phyloP scores from a whole-genome alignment of 2,113 vertebrate genomes.

The Gila orcuttii region DNA sequence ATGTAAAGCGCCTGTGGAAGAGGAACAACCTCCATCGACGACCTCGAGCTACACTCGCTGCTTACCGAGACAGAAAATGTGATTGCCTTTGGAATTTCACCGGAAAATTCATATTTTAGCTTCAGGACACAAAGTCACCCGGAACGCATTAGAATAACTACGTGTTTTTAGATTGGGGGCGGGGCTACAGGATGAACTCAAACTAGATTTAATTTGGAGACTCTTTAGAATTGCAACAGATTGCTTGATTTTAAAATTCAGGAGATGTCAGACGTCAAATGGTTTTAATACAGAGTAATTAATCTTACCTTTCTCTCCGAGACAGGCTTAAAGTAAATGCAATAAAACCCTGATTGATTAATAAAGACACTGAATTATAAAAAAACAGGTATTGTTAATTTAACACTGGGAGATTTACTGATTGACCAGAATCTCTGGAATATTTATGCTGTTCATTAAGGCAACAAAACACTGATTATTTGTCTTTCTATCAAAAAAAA shows the following conservation, averaged over 20 bases:
- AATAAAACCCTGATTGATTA: too few relatives aligned
- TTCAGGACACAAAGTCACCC: constrained; percentile 71
- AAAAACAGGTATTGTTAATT: too few relatives aligned
- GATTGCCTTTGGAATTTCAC: constrained; percentile 76
- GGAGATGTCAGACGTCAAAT: not conserved
- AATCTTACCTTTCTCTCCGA: not conserved
- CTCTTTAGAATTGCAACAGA: not conserved
- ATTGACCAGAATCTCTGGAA: not conserved
- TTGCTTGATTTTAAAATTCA: not conserved
- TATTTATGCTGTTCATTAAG: not conserved
- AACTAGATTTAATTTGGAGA: constrained; percentile 17
- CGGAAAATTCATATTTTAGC: constrained; percentile 72
- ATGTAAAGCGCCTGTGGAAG: constrained; percentile 74
- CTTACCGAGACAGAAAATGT: constrained; percentile 83
- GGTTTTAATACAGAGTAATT: not conserved
- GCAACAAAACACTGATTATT: not conserved
- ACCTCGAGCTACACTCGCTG: constrained; percentile 77
- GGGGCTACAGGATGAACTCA: constrained; percentile 33
- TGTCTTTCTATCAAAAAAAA: not conserved
- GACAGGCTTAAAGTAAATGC: not conserved
- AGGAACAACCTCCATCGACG: constrained; percentile 57
- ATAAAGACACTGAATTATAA: too few relatives aligned
- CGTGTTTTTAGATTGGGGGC: constrained; percentile 52
- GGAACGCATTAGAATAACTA: constrained; percentile 70
- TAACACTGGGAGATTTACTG: not conserved